A percentile compares a stretch with the other conserved stretches of the same genome.
Evolutionary conservation across 2,888 invertebrate species (phyloP).

Genomic region (Conus canariensis): DNA sequence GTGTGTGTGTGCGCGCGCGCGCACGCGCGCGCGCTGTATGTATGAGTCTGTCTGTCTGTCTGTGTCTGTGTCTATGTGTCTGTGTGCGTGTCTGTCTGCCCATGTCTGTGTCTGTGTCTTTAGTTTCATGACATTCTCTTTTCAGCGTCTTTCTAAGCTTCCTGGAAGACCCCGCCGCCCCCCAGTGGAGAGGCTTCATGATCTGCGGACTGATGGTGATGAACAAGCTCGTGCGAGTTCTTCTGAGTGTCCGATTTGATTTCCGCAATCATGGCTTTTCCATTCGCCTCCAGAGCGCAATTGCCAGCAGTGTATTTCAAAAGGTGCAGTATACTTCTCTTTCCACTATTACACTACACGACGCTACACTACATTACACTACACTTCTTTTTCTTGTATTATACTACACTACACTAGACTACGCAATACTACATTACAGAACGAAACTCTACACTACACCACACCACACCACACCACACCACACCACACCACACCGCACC

Average conservation of each 20-base stretch:
- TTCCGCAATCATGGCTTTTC: not conserved
- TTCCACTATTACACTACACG: too few species aligned
- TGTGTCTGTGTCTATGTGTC: not conserved
- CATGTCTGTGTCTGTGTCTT: not conserved
- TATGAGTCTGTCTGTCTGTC: not conserved
- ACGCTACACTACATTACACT: too few species aligned
- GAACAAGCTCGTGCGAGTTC: not conserved
- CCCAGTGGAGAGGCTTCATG: conserved; percentile 12
- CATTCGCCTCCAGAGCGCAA: not conserved
- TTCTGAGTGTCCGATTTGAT: not conserved
- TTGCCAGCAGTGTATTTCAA: not conserved
- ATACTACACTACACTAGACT: too few species aligned
- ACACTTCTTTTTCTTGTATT: too few species aligned
- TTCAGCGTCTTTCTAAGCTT: conserved; percentile 10
- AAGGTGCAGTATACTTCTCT: not conserved
- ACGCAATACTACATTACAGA: not conserved
- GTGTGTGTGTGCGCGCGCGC: not conserved
- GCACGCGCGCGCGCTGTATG: not conserved
- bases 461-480: not conserved
- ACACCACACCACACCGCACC: too few species aligned
- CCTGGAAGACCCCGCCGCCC: not conserved
- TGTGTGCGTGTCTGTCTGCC: not conserved
- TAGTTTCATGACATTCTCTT: not conserved
- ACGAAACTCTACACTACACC: not conserved
- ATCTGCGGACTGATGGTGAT: not conserved